Percentiles rank a stretch among this genome's conserved stretches.
Conservation (phyloP, 2,797 vertebrate genomes). For the Macropus fuliginosus region DNA sequence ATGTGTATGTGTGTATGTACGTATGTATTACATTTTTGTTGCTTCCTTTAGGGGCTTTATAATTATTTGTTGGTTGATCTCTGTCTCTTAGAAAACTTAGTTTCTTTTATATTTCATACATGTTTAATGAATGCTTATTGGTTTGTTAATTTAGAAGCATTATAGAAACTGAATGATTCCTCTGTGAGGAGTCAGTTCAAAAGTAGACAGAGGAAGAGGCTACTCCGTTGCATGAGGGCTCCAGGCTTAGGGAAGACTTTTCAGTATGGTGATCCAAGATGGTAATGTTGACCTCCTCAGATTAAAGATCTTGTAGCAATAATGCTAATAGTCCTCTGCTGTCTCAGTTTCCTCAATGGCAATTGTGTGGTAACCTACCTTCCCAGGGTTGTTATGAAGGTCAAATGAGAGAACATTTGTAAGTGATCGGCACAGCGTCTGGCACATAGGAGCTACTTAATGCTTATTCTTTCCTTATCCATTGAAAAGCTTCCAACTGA, state of each 20-base stretch:
- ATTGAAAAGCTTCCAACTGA: background rate
- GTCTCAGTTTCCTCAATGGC: background rate
- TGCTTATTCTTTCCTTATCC: background rate
- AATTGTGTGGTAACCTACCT: background rate
- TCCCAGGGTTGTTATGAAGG: background rate
- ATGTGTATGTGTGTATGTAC: no score
- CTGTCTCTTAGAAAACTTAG: background rate
- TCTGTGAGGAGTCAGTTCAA: background rate
- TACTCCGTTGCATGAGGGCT: background rate
- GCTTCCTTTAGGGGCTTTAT: background rate
- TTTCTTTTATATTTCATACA: background rate
- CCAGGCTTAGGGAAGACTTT: background rate
- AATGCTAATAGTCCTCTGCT: background rate
- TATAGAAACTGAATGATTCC: background rate
- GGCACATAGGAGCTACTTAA: background rate
- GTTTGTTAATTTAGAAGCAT: background rate
- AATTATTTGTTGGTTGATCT: background rate
- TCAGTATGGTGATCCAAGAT: background rate
- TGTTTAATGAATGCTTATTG: background rate
- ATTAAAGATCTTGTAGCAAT: background rate
- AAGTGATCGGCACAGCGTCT: background rate
- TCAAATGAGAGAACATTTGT: background rate
- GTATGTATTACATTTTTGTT: no score
- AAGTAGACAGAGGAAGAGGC: background rate
- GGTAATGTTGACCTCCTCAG: background rate